Conservation (phyloP, 2,888 invertebrate genomes). For the Pristionchus japonicus region DNA sequence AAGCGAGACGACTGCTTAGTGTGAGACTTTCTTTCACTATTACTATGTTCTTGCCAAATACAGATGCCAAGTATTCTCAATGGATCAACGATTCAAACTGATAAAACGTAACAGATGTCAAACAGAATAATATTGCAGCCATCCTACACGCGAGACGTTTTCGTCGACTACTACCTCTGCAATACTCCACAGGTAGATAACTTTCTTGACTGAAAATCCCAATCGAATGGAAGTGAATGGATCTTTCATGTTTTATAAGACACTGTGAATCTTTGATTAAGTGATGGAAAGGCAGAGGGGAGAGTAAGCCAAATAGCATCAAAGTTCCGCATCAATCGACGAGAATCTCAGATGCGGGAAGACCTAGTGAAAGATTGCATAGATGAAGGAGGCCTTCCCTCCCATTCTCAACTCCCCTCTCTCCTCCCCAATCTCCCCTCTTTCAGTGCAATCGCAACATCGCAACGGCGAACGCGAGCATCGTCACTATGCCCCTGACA, state of each 20-base stretch:
- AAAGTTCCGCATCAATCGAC: too few relatives aligned
- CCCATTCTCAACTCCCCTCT: too few relatives aligned
- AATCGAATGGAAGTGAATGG: background rate
- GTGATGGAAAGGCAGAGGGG: too few relatives aligned
- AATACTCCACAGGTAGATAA: constrained; percentile 29
- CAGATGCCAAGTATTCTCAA: too few relatives aligned
- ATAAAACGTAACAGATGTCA: too few relatives aligned
- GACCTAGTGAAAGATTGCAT: too few relatives aligned
- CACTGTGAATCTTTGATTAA: too few relatives aligned
- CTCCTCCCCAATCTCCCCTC: background rate
- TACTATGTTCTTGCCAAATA: background rate
- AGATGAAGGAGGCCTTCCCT: too few relatives aligned
- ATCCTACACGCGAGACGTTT: constrained; percentile 13
- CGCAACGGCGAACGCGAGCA: constrained; percentile 18
- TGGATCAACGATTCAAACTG: too few relatives aligned
- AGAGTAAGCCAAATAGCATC: too few relatives aligned
- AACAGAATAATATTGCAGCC: background rate
- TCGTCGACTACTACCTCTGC: constrained; percentile 41
- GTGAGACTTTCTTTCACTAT: background rate
- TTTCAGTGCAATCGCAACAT: constrained; percentile 41
- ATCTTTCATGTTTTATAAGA: too few relatives aligned
- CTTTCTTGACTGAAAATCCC: background rate
- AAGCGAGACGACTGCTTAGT: background rate
- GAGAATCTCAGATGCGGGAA: too few relatives aligned
- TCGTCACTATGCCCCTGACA: background rate